Evolutionary conservation across 2,888 invertebrate genomes (phyloP), one percentile per base, ranked within the genome.

Genomic region (Allacma fusca): DNA sequence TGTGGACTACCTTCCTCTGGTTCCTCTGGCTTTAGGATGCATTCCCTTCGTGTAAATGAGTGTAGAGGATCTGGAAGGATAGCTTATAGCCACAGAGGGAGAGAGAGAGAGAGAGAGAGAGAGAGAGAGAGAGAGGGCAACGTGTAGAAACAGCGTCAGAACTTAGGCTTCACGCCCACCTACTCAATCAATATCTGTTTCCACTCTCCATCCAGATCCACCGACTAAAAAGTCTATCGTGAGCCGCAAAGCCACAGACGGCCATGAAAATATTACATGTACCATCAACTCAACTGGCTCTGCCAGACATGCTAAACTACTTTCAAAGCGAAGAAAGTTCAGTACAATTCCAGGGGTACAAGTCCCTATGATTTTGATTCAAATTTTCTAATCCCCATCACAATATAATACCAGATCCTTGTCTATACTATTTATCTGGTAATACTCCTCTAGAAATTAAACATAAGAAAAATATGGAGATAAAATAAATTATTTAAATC

Each of bases 141-240:
- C 50, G 68, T 23, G 43, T 40, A 23, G 40, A 43, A 43, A 43
- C 24, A 70, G 68, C 34, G 68, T 34, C 68, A 68, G 68, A 68
- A 40, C 43, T 23, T 68, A 13, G 43, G 40, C 68, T 57, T 73
- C 29, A 77, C 77, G 72, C 78, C 78, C 78, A 78, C 78, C 78
- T 78, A 71, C 65, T 78, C 78, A 78, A 78, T 78, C 78, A 78
- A 75, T 78, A 75, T 78, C 78, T 75, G 29, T 75, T 75, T 69
- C 73, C 73, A 73, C 59, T 68, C 75, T 75, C 65, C 64, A 73
- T 40, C 73, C 59, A 62, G 34, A 73, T 40, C 73, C 59, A 62
- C 73, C 73, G 59, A 73, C 57, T 62, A 57, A 70, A 72, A 57
- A 57, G 73, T 57, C 73, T 73, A 73, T 73, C 73, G 57, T 62